Base-by-base conservation (phyloP, 2,797 vertebrate genomes). In the Notolabrus celidotus region DNA sequence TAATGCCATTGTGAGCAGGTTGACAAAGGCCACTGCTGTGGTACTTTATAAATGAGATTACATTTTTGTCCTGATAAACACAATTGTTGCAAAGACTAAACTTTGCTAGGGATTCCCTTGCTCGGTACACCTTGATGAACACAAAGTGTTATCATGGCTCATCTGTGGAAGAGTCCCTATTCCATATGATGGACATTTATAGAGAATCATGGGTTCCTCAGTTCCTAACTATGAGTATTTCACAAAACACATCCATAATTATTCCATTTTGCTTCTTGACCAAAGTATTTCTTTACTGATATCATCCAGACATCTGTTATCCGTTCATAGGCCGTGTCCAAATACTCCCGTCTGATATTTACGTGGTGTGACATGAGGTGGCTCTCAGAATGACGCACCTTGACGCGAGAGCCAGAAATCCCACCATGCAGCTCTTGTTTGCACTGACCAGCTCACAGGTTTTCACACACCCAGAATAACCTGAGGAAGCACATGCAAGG, bases 381-480 rank as follows among this genome's bases (percentile, higher is more conserved):
- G 29, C 39, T 58, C 49, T 68, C 31, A 23, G 53, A 11, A 10
- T 83, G 68, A 80, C 61, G 53, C 14, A 34, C 23, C 56, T 22
- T 85, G 71, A 80, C 58, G 34, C 71, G 62, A 41, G 60, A 74
- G 61, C 9, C 71, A 66, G 63, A 84, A 85, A 82, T 83, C 75
- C 71, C 72, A 73, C 75, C 33, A 0, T 39, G 12, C 70, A 41
- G 51, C 55, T 78, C 51, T 39, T 39, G 71, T 67, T 22, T 51
- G 42, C 49, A 19, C 16, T 20, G 39, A 75, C 42, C 49, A 16
- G 57, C 68, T 78, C 61, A 33, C 77, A 63, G 72, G 51, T 71
- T 66, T 80, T 75, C 72, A 68, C 45, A 41, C 76, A 62, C 74
- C 86, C 64, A 74, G 73, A 92, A 84, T 89, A 87, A 84, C 74